These are phyloP conservation scores for Sylvia atricapilla DNA, from an alignment of 2,113 vertebrate genomes.

Conservation along the genomic window DNA sequence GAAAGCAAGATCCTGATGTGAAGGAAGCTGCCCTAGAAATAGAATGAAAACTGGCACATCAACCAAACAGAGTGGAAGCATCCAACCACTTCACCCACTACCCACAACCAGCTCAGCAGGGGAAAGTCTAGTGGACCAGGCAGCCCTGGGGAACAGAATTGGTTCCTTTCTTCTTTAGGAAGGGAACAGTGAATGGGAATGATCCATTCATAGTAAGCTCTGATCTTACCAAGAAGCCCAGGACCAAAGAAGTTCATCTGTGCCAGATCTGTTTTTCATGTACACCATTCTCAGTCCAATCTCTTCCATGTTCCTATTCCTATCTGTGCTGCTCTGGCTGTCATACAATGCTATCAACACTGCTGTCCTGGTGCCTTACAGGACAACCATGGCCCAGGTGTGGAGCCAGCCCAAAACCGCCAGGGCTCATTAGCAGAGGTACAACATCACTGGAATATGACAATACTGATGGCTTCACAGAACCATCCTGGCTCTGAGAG, in stretches of 20 bases:
- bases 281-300: neutral
- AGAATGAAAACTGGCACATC: neutral
- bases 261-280: neutral
- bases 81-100: neutral
- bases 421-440: neutral
- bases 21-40: neutral
- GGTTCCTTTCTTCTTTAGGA: neutral
- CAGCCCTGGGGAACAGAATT: neutral
- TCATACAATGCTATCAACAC: fast-evolving
- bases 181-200: neutral
- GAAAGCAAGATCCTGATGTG: neutral
- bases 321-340: neutral
- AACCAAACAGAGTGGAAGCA: neutral
- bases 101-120: neutral
- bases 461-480: neutral
- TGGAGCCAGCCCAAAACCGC: neutral
- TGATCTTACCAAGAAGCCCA: neutral
- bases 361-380: neutral
- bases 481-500: neutral
- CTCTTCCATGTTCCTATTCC: neutral
- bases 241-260: neutral
- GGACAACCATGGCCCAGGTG: fast-evolving
- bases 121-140: neutral
- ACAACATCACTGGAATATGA: neutral
- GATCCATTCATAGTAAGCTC: neutral